Evolutionary conservation across 2,797 vertebrate species (phyloP), one percentile per base, ranked within the genome.

Genomic region (Phylloscopus collybita): DNA sequence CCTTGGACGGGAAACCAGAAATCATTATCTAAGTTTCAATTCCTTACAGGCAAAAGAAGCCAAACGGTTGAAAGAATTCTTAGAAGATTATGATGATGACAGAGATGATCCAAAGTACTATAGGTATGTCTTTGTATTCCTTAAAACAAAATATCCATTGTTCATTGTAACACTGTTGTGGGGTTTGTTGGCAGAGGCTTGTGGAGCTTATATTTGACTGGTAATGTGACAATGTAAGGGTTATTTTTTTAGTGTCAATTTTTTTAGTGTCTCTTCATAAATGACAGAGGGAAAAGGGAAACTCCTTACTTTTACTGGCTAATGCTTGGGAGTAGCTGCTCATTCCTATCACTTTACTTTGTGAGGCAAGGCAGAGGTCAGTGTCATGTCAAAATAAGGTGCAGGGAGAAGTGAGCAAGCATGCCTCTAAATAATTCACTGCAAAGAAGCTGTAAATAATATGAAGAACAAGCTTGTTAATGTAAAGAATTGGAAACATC

Each of bases 21-120:
- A 60, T 45, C 7, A 3, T 54, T 36, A 30, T 25, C 42, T 79
- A 51, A 22, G 4, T 90, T 90, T 80, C 45, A 59, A 73, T 78
- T 71, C 92, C 80, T 96, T 90, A 95, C 94, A 99, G 99, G 97
- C 98, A 90, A 99, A 99, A 98, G 99, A 99, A 98, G 99, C 99
- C 78, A 99, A 99, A 97, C 97, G 99, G 79, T 97, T 99, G 61
- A 99, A 99, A 97, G 99, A 99, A 97, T 99, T 99, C 96, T 98
- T 99, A 88, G 99, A 99, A 98, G 99, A 99, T 96, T 99, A 99
- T 73, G 99, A 99, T 88, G 99, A 99, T 91, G 99, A 99, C 89
- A 97, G 99, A 98, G 99, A 99, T 92, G 99, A 99, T 96, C 99
- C 99, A 49, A 99, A 99, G 96, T 99, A 99, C 94, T 99, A 99